Base-by-base conservation (phyloP, 2,888 invertebrate genomes). In the Hydropsyche betteni region DNA sequence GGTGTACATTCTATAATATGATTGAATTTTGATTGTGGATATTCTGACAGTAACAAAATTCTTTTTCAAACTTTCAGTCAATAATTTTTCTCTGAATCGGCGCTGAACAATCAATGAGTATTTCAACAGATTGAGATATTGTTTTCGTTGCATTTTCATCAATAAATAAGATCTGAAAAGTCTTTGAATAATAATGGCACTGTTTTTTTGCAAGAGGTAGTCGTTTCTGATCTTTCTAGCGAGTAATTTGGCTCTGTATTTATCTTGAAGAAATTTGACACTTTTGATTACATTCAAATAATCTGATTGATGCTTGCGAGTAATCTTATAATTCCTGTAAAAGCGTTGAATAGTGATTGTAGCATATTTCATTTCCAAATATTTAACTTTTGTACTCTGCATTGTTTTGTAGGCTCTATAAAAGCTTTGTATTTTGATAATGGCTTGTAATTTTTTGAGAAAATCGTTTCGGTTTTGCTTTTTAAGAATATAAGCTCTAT, bases 131-230 rank as follows among this genome's bases (percentile, higher is more conserved):
- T 55, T 64, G n/a, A 77, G n/a, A 77, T 77, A 81, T 7, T 64
- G 34, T 12, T 75, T 33, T 12, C 78, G 74, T 34, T 64, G 38
- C 33, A 74, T 68, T 75, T 73, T 75, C 81, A 81, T 81, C 8
- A 73, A 38, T 24, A 68, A 50, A n/a, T 75, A 68, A 5, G 81
- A 81, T 64, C 81, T 80, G 75, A 80, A 83, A 3, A 79, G 68
- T 16, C 55, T 74, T 73, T 81, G 80, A 68, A 81, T 76, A 52
- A 12, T 36, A 12, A 51, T 7, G 68, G 55, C 69, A 83, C 0
- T 80, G 84, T 81, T 91, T 92, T 69, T 92, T 82, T 8, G 82
- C 81, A 2, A 86, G 80, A 0, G 83, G 12, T 55, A 55, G 6
- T 55, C 55, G 1, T 55, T 16, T 55, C 55, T 55, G 6, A 0